These are phyloP conservation scores for Tetragonula carbonaria DNA, from an alignment of 2,888 invertebrate species.

Conservation along the genomic window DNA sequence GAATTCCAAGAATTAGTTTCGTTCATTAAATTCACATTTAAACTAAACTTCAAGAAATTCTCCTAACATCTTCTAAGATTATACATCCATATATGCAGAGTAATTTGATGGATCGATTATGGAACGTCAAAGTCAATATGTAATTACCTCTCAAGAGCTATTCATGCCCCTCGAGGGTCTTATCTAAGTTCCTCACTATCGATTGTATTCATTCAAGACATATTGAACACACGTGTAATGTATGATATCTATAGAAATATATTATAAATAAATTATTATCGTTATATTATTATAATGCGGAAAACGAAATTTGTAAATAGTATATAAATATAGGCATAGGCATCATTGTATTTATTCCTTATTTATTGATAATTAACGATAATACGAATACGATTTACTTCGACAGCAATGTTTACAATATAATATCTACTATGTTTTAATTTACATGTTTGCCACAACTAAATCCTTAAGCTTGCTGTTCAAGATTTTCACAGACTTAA, in stretches of 20 bases:
- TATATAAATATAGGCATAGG: background rate
- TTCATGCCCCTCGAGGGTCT: conserved; percentile 1
- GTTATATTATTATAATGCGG: background rate
- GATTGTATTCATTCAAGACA: background rate
- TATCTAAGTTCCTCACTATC: background rate
- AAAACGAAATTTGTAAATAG: background rate
- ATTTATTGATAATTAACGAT: no score
- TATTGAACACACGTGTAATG: background rate
- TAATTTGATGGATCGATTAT: conserved; percentile 9
- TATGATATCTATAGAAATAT: background rate
- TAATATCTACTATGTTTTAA: background rate
- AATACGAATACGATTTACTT: no score
- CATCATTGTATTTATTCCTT: no score
- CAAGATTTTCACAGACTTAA: conserved; percentile 12
- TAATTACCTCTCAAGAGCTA: conserved; percentile 11
- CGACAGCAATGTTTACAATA: background rate
- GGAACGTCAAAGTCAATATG: conserved; percentile 18
- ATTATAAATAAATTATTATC: background rate
- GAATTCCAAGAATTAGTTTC: background rate
- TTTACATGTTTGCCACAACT: background rate
- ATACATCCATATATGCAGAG: background rate
- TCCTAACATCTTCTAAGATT: no score
- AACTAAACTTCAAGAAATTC: background rate
- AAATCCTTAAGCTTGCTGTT: background rate
- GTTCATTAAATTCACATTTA: background rate